Evolutionary conservation across 1,140 invertebrate species (phyloP).

Genomic region (Drosophila nigromelanica): DNA sequence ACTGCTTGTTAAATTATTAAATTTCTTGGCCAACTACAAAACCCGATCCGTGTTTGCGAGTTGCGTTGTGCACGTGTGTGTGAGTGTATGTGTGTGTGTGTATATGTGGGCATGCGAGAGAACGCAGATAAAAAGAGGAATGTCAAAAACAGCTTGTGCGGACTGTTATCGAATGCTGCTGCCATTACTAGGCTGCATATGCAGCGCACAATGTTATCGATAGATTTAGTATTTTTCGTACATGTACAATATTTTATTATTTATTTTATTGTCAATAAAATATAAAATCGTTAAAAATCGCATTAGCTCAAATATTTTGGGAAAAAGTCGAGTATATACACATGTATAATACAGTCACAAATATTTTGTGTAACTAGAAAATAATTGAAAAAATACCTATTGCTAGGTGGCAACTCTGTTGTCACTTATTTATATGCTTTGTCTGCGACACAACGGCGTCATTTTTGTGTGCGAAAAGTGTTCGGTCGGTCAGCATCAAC

Average conservation of each 20-base stretch:
- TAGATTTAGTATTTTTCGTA: neutral
- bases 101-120: slow-evolving; percentile 43
- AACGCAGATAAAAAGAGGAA: slow-evolving; percentile 21
- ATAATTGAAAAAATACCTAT: slow-evolving; percentile 4
- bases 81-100: slow-evolving; percentile 15
- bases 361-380: slow-evolving; percentile 15
- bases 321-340: neutral
- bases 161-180: slow-evolving; percentile 31
- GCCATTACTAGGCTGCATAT: neutral
- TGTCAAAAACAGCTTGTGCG: slow-evolving; percentile 57
- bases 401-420: slow-evolving; percentile 13
- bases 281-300: neutral
- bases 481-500: slow-evolving; percentile 8
- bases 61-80: slow-evolving; percentile 40
- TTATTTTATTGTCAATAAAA: too few relatives aligned
- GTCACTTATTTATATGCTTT: slow-evolving; percentile 29
- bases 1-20: slow-evolving; percentile 49
- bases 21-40: slow-evolving; percentile 50
- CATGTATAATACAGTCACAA: too few relatives aligned
- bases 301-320: neutral
- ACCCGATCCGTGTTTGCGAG: slow-evolving; percentile 17
- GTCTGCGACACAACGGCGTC: slow-evolving; percentile 25
- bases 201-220: slow-evolving; percentile 1
- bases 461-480: slow-evolving; percentile 38
- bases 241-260: too few relatives aligned